A percentile compares a stretch with the other conserved stretches of the same genome.
Evolutionary conservation across 2,888 invertebrate species (phyloP).

Genomic region (Drosophila atripex): DNA sequence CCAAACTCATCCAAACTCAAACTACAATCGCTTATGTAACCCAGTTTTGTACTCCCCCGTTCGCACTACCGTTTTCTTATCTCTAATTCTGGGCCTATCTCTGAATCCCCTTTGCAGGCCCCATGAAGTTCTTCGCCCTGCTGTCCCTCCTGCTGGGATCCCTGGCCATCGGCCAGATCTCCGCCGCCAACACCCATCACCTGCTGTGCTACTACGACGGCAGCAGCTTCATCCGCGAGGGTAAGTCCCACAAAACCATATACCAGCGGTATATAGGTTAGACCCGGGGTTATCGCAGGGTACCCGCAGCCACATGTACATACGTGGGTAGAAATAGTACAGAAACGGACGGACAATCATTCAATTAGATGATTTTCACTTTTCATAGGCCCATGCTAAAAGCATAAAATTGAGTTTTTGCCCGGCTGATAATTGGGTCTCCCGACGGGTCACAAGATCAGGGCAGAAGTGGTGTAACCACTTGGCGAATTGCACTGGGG

Average conservation of each 20-base stretch:
- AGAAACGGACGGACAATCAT: neutral
- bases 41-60: no score
- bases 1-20: neutral
- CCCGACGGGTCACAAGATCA: conserved; percentile 46
- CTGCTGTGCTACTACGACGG: conserved; percentile 82
- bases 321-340: no score
- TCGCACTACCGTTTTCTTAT: neutral
- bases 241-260: conserved; percentile 63
- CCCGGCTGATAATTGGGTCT: conserved; percentile 10
- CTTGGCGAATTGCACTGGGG: conserved; percentile 34
- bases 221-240: conserved; percentile 79
- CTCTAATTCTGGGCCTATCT: neutral
- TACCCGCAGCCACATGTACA: neutral
- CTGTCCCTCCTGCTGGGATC: conserved; percentile 70
- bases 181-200: conserved; percentile 59
- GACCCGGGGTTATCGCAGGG: conserved; percentile 36
- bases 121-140: conserved; percentile 77
- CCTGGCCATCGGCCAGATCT: conserved; percentile 61
- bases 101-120: conserved; percentile 13
- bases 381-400: conserved; percentile 47
- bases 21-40: neutral
- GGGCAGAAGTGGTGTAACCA: conserved; percentile 11
- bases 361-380: conserved; percentile 49
- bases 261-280: conserved; percentile 16
- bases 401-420: conserved; percentile 13